These are phyloP conservation scores for Tetranychus piercei DNA, from an alignment of 2,888 invertebrate species.

Conservation along the genomic window DNA sequence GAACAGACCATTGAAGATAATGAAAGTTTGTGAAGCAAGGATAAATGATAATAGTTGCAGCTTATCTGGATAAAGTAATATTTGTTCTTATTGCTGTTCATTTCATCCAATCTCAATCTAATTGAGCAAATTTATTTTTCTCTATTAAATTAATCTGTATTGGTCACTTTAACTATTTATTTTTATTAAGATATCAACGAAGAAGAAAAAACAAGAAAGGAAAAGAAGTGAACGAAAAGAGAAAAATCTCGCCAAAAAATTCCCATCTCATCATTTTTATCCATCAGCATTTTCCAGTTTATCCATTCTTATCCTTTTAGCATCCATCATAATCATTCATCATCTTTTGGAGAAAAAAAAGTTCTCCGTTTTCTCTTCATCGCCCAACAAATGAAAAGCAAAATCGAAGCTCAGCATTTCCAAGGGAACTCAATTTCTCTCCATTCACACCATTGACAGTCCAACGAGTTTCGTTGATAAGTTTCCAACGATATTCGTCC, in stretches of 20 bases:
- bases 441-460: no score
- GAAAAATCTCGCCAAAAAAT: neutral
- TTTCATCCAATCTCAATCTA: neutral
- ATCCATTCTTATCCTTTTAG: neutral
- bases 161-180: neutral
- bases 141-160: neutral
- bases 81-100: neutral
- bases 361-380: no score
- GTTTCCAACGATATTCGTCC: no score
- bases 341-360: neutral
- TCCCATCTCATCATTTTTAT: neutral
- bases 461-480: no score
- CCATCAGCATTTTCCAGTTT: neutral
- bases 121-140: neutral
- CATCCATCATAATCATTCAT: neutral
- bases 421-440: no score
- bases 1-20: neutral
- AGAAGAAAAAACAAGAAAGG: no score
- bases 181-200: neutral
- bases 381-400: no score
- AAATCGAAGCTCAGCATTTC: no score
- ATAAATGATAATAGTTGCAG: neutral
- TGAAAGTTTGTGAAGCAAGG: neutral
- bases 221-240: no score
- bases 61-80: neutral